Percentiles rank a stretch among this genome's conserved stretches.
Evolutionary conservation across 2,113 vertebrate genomes (phyloP).

Genomic region (Myiagra hebetior): DNA sequence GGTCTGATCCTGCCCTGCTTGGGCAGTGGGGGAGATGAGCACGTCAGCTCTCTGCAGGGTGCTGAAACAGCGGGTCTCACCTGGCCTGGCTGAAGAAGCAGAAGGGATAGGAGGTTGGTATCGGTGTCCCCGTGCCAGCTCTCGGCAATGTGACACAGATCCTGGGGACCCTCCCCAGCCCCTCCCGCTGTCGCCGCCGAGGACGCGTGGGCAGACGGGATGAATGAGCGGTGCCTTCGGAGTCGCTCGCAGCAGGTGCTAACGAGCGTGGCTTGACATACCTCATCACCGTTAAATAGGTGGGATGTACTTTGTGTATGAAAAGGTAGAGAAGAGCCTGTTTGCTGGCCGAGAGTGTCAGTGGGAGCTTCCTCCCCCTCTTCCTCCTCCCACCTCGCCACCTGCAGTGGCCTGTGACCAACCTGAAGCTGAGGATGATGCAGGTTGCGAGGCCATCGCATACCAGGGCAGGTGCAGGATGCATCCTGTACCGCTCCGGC

Average conservation of each 20-base stretch:
- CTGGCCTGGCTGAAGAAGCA: neutral
- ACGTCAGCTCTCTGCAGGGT: neutral
- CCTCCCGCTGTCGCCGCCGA: neutral
- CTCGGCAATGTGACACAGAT: neutral
- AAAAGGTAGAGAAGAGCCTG: neutral
- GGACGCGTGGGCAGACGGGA: neutral
- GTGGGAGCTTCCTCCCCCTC: neutral
- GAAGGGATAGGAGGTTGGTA: neutral
- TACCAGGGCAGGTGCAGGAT: neutral
- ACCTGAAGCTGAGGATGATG: neutral
- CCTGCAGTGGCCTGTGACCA: neutral
- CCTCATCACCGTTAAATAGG: neutral
- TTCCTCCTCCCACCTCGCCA: neutral
- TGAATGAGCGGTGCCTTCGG: neutral
- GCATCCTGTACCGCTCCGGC: accelerated
- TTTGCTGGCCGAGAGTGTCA: neutral
- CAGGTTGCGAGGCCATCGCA: accelerated
- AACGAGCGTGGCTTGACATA: neutral
- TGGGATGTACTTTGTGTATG: neutral
- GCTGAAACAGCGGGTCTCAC: neutral
- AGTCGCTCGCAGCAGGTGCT: neutral
- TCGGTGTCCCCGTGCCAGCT: neutral
- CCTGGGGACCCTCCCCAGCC: neutral
- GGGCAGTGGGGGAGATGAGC: neutral
- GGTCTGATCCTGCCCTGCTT: neutral